Conservation (phyloP, 2,888 invertebrate genomes). For the Eumacrocentrus americanus region DNA sequence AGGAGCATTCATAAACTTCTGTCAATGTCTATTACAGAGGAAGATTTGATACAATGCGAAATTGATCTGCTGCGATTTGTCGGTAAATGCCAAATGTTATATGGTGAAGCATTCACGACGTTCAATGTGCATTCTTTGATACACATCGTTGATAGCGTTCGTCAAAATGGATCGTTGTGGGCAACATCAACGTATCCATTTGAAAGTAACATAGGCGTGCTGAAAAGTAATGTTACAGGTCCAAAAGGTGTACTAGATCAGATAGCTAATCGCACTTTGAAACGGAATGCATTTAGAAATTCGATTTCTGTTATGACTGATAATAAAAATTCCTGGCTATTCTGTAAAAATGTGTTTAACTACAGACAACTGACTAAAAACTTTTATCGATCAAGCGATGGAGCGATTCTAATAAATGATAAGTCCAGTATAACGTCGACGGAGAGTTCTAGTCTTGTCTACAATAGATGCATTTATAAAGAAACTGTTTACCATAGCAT, state of each 20-base stretch:
- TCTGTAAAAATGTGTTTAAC: not conserved
- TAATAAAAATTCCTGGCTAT: not conserved
- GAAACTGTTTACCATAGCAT: not conserved
- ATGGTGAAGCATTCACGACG: slow-evolving; percentile 31
- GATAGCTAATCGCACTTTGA: slow-evolving; percentile 24
- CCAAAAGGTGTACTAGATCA: slow-evolving; percentile 28
- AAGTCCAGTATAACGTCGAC: not conserved
- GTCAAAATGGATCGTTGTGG: slow-evolving; percentile 32
- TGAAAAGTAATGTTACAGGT: slow-evolving; percentile 26
- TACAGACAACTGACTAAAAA: not conserved
- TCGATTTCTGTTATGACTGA: not conserved
- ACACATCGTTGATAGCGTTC: slow-evolving; percentile 30
- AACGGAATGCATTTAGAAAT: slow-evolving; percentile 16
- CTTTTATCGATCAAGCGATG: not conserved
- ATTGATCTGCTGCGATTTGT: slow-evolving; percentile 30
- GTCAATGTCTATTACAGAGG: slow-evolving; percentile 26
- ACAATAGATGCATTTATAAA: not conserved
- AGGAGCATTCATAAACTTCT: slow-evolving; percentile 22
- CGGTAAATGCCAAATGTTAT: slow-evolving; percentile 27
- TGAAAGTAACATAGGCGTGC: slow-evolving; percentile 28
- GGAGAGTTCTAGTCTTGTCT: not conserved
- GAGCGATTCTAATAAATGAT: not conserved
- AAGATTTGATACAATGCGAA: slow-evolving; percentile 31
- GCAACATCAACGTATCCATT: slow-evolving; percentile 32
- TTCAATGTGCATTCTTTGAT: slow-evolving; percentile 33